These are phyloP conservation scores for Sinocyclocheilus maitianheensis DNA, from an alignment of 2,113 vertebrate genomes.

Conservation along the genomic window DNA sequence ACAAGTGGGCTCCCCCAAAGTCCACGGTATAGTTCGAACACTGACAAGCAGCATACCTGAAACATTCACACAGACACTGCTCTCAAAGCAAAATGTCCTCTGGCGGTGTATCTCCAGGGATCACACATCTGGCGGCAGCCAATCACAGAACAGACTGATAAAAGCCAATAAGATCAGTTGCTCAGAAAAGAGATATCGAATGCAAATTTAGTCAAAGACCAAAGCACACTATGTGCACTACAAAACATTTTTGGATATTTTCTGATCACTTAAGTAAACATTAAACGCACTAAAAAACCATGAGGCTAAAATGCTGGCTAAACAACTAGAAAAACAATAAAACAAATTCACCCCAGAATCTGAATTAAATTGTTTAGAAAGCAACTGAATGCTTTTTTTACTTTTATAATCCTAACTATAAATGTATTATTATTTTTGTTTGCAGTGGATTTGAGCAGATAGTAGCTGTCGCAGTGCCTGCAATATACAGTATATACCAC, in stretches of 20 bases:
- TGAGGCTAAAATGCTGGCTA: neutral
- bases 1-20: too few species aligned
- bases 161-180: conserved; percentile 1
- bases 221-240: neutral
- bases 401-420: neutral
- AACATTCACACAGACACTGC: neutral
- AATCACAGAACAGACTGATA: conserved; percentile 18
- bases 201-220: neutral
- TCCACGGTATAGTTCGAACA: too few species aligned
- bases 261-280: neutral
- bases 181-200: conserved; percentile 1
- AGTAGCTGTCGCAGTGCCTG: neutral
- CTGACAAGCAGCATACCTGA: neutral
- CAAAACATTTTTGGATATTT: neutral
- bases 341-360: neutral
- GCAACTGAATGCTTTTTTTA: neutral
- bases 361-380: neutral
- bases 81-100: conserved; percentile 26
- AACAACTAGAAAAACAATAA: neutral
- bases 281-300: neutral
- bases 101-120: conserved; percentile 24
- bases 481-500: conserved; percentile 1
- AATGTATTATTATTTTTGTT: neutral
- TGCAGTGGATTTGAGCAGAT: neutral
- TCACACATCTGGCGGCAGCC: conserved; percentile 28